Conservation (phyloP, 2,888 invertebrate species). For the Rhingia rostrata region DNA sequence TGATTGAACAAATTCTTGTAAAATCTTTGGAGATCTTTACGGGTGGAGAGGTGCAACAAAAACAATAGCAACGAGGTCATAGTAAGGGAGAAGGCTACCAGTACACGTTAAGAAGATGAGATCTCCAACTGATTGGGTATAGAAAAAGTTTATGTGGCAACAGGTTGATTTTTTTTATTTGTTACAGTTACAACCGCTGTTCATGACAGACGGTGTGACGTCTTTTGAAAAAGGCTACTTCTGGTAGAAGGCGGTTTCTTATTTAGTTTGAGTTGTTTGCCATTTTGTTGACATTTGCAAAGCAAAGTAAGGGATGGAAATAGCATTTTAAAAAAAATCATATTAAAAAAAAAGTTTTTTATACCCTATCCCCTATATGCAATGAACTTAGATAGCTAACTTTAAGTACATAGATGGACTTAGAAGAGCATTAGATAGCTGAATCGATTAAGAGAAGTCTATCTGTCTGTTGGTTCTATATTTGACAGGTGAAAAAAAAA, state of each 20-base stretch:
- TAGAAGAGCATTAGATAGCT: too few species aligned
- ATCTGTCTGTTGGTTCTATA: too few species aligned
- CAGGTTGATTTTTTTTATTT: constrained; percentile 52
- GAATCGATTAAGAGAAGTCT: too few species aligned
- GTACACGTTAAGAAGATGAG: constrained; percentile 46
- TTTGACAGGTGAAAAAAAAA: too few species aligned
- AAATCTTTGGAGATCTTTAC: constrained; percentile 55
- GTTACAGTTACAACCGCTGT: constrained; percentile 33
- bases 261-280: too few species aligned
- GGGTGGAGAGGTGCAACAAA: background rate
- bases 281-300: too few species aligned
- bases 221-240: constrained; percentile 13
- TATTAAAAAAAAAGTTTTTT: too few species aligned
- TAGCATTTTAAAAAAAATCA: too few species aligned
- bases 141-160: constrained; percentile 47
- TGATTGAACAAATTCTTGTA: constrained; percentile 68
- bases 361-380: too few species aligned
- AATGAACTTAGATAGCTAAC: too few species aligned
- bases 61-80: constrained; percentile 1
- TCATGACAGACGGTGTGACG: constrained; percentile 42
- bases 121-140: constrained; percentile 36
- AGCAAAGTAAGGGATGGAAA: too few species aligned
- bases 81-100: constrained; percentile 12
- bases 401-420: too few species aligned
- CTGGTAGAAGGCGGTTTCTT: background rate